Conservation (phyloP, 2,797 vertebrate genomes). For the Clarias platycephalus region DNA sequence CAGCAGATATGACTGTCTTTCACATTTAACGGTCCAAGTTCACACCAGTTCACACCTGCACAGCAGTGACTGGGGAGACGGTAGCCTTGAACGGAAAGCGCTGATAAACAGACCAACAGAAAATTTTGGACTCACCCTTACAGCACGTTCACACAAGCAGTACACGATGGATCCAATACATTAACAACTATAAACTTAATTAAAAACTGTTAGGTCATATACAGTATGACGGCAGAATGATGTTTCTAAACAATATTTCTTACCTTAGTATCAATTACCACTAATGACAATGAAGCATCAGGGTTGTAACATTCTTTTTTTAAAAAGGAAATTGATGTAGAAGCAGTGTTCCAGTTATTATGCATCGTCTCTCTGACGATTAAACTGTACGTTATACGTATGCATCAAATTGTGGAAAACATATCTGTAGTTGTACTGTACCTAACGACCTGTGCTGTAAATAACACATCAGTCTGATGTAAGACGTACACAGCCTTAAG, state of each 20-base stretch:
- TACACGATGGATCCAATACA: background rate
- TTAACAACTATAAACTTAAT: background rate
- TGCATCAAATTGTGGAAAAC: background rate
- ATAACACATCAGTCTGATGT: background rate
- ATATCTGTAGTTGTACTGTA: background rate
- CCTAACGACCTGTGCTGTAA: background rate
- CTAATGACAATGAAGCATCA: background rate
- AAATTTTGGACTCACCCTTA: background rate
- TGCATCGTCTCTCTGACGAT: background rate
- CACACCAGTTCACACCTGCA: too few species aligned
- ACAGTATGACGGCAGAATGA: background rate
- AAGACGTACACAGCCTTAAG: background rate
- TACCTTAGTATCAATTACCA: background rate
- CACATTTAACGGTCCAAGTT: too few species aligned
- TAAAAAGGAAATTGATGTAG: too few species aligned
- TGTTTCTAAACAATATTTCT: background rate
- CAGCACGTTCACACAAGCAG: background rate
- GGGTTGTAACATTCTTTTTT: background rate
- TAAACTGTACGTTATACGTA: background rate
- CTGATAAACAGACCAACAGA: too few species aligned
- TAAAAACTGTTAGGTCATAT: background rate
- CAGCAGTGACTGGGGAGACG: too few species aligned
- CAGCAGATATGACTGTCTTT: too few species aligned
- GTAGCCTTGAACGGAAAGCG: too few species aligned
- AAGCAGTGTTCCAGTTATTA: background rate